Evolutionary conservation across 1,140 invertebrate species (phyloP).

Genomic region (Pseudomyrmex concolor): DNA sequence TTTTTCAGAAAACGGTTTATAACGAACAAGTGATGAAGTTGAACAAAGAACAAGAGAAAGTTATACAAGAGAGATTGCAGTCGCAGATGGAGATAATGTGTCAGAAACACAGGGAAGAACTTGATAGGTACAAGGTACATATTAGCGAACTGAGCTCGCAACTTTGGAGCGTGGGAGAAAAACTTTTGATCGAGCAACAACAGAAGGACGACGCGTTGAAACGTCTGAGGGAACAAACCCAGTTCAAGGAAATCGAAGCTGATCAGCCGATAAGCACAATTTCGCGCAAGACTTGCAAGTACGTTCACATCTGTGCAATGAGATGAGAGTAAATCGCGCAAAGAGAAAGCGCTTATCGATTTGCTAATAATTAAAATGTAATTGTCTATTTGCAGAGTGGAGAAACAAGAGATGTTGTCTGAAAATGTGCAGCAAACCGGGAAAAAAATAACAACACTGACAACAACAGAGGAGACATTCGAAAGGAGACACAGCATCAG

Average conservation of each 20-base stretch:
- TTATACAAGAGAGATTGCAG: slow-evolving; percentile 83
- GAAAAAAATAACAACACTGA: slow-evolving; percentile 59
- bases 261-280: slow-evolving; percentile 23
- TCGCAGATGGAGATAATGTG: slow-evolving; percentile 82
- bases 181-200: slow-evolving; percentile 86
- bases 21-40: slow-evolving; percentile 83
- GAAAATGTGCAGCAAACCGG: slow-evolving; percentile 31
- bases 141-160: slow-evolving; percentile 85
- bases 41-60: slow-evolving; percentile 85
- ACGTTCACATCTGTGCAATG: neutral
- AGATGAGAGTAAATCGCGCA: neutral
- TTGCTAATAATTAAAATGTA: slow-evolving; percentile 27
- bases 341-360: neutral
- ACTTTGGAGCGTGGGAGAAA: slow-evolving; percentile 87
- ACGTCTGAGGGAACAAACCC: slow-evolving; percentile 72
- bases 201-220: slow-evolving; percentile 83
- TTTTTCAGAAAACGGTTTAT: slow-evolving; percentile 79
- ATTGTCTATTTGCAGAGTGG: slow-evolving; percentile 42
- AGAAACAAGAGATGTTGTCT: slow-evolving; percentile 39
- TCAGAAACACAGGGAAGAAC: slow-evolving; percentile 85
- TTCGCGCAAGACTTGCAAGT: slow-evolving; percentile 56
- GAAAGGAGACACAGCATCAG: slow-evolving; percentile 79
- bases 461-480: slow-evolving; percentile 79
- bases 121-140: slow-evolving; percentile 86
- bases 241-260: slow-evolving; percentile 16